Percentiles rank a stretch among this genome's conserved stretches.
Evolutionary conservation across 2,797 vertebrate genomes (phyloP).

Genomic region (Aythya fuligula): DNA sequence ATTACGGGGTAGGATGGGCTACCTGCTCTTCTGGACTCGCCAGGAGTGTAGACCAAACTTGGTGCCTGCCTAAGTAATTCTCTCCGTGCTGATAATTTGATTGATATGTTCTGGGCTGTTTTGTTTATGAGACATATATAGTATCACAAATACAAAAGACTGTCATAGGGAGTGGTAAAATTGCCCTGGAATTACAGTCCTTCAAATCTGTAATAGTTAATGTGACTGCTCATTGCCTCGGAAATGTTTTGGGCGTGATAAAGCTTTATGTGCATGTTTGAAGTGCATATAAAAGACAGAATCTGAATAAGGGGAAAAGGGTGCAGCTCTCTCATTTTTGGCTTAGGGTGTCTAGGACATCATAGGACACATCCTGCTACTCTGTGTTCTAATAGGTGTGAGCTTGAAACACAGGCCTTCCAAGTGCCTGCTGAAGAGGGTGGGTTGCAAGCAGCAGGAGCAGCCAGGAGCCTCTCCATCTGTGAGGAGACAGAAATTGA

Average conservation of each 20-base stretch:
- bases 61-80: slow-evolving; percentile 8
- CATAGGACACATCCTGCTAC: not conserved
- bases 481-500: not conserved
- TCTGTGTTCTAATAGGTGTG: slow-evolving; percentile 4
- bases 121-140: slow-evolving; percentile 16
- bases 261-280: slow-evolving; percentile 13
- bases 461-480: not conserved
- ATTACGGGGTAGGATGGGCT: not conserved
- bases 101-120: slow-evolving; percentile 9
- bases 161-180: slow-evolving; percentile 50
- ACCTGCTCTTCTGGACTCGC: not conserved
- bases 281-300: not conserved
- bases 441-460: not conserved
- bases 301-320: not conserved
- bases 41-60: not conserved
- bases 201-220: slow-evolving; percentile 27
- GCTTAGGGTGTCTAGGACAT: not conserved
- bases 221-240: not conserved
- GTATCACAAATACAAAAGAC: slow-evolving; percentile 11
- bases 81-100: not conserved
- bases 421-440: not conserved
- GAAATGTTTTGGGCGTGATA: slow-evolving; percentile 27
- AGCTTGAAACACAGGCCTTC: not conserved
- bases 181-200: slow-evolving; percentile 34
- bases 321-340: slow-evolving; percentile 29